phyloP scores from a whole-genome alignment of 53 echinoderm and acorn worm genomes.

The Zoroaster sp. region DNA sequence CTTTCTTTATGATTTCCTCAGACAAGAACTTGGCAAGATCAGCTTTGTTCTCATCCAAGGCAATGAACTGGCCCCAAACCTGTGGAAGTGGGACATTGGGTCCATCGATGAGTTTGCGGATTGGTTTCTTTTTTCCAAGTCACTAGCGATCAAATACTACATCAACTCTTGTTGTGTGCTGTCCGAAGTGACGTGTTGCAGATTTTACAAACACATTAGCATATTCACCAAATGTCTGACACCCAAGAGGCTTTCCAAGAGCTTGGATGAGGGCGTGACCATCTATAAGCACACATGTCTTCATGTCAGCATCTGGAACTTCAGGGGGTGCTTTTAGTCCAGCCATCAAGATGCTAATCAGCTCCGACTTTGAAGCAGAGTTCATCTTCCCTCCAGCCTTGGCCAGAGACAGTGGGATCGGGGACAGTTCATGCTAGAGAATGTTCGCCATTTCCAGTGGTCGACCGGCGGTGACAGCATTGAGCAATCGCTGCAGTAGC shows the following conservation, averaged over 20 bases:
- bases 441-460: slow-evolving; percentile 9
- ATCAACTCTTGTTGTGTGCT: slow-evolving; percentile 11
- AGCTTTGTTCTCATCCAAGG: slow-evolving; percentile 38
- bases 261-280: slow-evolving; percentile 59
- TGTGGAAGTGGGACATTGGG: slow-evolving; percentile 26
- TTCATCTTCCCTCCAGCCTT: background rate
- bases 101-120: slow-evolving; percentile 7
- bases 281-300: slow-evolving; percentile 58
- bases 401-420: slow-evolving; percentile 19
- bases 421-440: slow-evolving; percentile 54
- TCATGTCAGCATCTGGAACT: slow-evolving; percentile 4
- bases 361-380: slow-evolving; percentile 11
- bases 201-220: slow-evolving; percentile 14
- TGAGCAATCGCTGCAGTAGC: slow-evolving; percentile 30
- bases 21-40: slow-evolving; percentile 20
- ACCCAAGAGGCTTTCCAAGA: slow-evolving; percentile 37
- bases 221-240: slow-evolving; percentile 50
- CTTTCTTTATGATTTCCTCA: background rate
- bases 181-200: background rate
- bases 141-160: slow-evolving; percentile 35
- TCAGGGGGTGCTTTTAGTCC: background rate
- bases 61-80: slow-evolving; percentile 21
- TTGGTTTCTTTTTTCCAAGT: slow-evolving; percentile 24
- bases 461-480: slow-evolving; percentile 20
- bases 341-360: background rate